phyloP scores from a whole-genome alignment of 2,888 invertebrate genomes.

The Stegana nigrithorax region DNA sequence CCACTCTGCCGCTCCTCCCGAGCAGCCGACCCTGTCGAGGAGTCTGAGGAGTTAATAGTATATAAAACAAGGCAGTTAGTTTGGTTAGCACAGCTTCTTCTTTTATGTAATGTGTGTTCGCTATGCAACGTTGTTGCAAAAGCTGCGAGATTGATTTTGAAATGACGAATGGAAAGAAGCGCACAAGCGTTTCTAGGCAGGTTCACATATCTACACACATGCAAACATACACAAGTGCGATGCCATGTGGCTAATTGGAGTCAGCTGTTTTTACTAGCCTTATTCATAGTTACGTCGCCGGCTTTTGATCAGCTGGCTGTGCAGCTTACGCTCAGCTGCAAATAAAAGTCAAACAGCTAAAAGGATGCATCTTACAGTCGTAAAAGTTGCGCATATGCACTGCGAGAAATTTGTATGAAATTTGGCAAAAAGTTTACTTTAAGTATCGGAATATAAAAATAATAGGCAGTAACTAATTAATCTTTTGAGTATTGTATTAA shows the following conservation, averaged over 20 bases:
- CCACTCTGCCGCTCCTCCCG: too few species aligned
- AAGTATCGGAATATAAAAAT: background rate
- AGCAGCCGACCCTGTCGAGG: too few species aligned
- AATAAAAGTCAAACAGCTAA: background rate
- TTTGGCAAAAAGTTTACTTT: background rate
- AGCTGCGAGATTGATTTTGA: too few species aligned
- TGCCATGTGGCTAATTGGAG: constrained; percentile 56
- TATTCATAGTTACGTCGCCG: background rate
- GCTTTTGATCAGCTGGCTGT: constrained; percentile 45
- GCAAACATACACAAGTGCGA: too few species aligned
- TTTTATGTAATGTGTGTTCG: too few species aligned
- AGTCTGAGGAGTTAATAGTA: constrained; percentile 15
- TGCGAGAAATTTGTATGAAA: background rate
- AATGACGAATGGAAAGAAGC: too few species aligned
- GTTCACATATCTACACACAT: too few species aligned
- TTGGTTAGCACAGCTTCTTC: too few species aligned
- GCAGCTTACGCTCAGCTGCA: constrained; percentile 1
- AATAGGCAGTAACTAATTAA: too few species aligned
- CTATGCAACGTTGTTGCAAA: too few species aligned
- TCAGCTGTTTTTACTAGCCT: constrained; percentile 50
- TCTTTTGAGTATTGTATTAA: too few species aligned
- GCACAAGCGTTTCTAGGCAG: too few species aligned
- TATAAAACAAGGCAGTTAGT: background rate
- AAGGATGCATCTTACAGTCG: background rate
- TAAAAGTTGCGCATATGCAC: background rate